Evolutionary conservation across 92 coral and sea anemone species (phyloP).

Genomic region (Zoanthus sociatus): DNA sequence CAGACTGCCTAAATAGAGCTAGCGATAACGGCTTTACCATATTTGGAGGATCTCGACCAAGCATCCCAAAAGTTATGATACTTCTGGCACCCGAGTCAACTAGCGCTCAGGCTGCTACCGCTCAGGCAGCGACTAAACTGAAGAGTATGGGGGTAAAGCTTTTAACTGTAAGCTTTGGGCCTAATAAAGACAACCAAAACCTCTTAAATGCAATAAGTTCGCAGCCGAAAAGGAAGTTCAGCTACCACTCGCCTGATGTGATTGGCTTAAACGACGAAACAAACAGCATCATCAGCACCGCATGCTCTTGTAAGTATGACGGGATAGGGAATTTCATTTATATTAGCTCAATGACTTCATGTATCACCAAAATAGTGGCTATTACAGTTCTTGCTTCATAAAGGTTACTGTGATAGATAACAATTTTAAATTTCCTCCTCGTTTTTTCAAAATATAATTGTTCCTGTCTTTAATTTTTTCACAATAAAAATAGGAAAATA

Average conservation of each 20-base stretch:
- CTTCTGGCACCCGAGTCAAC: conserved; percentile 73
- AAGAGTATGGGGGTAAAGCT: conserved; percentile 83
- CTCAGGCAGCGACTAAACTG: conserved; percentile 64
- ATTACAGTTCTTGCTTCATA: too few species aligned
- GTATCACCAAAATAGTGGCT: too few species aligned
- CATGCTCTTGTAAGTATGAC: conserved; percentile 72
- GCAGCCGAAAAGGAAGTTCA: conserved; percentile 74
- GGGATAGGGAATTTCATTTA: too few species aligned
- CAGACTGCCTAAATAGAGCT: conserved; percentile 71
- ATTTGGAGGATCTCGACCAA: conserved; percentile 89
- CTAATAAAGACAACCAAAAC: conserved; percentile 42
- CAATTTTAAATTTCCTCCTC: too few species aligned
- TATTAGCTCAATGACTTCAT: too few species aligned
- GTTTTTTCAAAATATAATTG: too few species aligned
- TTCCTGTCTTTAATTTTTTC: too few species aligned
- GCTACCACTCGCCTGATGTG: conserved; percentile 45
- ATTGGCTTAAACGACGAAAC: conserved; percentile 53
- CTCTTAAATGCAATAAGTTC: conserved; percentile 65
- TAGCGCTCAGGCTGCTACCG: conserved; percentile 32
- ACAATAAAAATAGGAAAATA: too few species aligned
- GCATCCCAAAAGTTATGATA: conserved; percentile 75
- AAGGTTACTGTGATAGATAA: too few species aligned
- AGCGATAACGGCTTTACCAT: conserved; percentile 73
- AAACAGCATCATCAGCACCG: conserved; percentile 59
- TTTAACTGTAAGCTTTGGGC: conserved; percentile 70